These are phyloP conservation scores for Bombus breviceps DNA, from an alignment of 1,140 invertebrate genomes.

Conservation along the genomic window DNA sequence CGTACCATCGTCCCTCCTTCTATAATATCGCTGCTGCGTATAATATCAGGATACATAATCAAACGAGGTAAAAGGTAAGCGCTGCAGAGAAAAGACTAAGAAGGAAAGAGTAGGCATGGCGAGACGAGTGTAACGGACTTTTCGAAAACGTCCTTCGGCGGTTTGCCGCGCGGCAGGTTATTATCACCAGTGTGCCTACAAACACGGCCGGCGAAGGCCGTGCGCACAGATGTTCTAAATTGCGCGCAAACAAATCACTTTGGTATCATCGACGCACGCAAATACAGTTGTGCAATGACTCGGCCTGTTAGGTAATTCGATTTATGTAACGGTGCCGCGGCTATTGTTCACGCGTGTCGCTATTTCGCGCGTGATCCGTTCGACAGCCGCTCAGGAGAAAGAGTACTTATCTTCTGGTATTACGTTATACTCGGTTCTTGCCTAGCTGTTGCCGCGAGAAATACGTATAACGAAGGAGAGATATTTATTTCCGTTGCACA, in stretches of 20 bases:
- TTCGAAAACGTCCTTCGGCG: conserved; percentile 46
- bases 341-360: conserved; percentile 59
- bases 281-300: conserved; percentile 68
- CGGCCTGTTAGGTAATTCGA: conserved; percentile 62
- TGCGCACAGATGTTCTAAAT: conserved; percentile 69
- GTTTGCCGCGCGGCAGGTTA: conserved; percentile 1
- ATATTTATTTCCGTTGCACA: background rate
- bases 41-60: too few species aligned
- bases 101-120: background rate
- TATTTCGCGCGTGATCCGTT: background rate
- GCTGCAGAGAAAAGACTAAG: background rate
- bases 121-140: background rate
- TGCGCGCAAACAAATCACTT: conserved; percentile 69
- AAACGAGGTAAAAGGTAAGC: background rate
- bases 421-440: background rate
- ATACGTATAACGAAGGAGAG: background rate
- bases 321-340: conserved; percentile 64
- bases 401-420: background rate
- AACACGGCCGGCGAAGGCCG: conserved; percentile 58
- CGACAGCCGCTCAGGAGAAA: background rate
- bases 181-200: conserved; percentile 48
- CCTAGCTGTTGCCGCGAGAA: too few species aligned
- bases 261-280: conserved; percentile 64
- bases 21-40: background rate
- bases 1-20: background rate